A percentile compares a stretch with the other conserved stretches of the same genome.
phyloP scores from a whole-genome alignment of 2,888 invertebrate species.

The Augochlorella aurata region DNA sequence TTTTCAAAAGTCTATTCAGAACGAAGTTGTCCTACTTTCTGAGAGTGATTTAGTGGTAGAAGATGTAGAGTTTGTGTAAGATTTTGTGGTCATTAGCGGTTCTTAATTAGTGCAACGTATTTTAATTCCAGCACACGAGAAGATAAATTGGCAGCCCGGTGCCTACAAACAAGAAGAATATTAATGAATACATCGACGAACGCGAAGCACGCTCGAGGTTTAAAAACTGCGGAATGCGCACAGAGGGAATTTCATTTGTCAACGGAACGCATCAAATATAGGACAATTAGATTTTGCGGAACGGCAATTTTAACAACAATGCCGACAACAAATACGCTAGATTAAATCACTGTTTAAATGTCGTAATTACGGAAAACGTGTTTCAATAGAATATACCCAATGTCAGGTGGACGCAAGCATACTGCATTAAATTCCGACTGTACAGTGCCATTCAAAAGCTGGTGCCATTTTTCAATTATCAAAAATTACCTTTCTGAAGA shows the following conservation, averaged over 20 bases:
- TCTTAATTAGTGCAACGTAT: background rate
- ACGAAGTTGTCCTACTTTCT: too few relatives aligned
- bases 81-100: background rate
- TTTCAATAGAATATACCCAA: background rate
- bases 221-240: background rate
- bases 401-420: background rate
- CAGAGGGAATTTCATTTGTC: background rate
- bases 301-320: background rate
- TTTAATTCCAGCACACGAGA: background rate
- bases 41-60: too few relatives aligned
- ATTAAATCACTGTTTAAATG: conserved; percentile 1
- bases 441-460: background rate
- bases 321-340: background rate
- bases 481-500: background rate
- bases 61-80: too few relatives aligned
- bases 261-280: background rate
- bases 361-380: background rate
- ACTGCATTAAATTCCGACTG: background rate
- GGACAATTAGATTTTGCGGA: background rate
- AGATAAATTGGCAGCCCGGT: background rate
- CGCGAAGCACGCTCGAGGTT: background rate
- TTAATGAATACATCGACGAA: background rate
- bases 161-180: background rate
- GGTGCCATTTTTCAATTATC: background rate
- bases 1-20: too few relatives aligned